phyloP scores from a whole-genome alignment of 1,140 invertebrate genomes.

The Drosophila takahashii region DNA sequence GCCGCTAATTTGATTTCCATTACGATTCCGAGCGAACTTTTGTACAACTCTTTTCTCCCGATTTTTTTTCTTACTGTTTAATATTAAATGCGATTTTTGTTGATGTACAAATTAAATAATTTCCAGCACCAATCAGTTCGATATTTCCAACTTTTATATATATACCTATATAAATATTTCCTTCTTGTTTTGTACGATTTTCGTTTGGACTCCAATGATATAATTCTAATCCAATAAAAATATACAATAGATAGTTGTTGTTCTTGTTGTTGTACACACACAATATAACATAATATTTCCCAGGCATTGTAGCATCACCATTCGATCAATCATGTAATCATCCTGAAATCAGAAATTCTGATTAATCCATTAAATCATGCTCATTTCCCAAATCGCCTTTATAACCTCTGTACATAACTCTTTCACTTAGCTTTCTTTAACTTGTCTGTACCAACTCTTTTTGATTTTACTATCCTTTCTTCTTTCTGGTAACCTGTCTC shows the following conservation, averaged over 20 bases:
- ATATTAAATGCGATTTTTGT: constrained; percentile 50
- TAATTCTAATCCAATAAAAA: constrained; percentile 73
- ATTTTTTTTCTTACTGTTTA: constrained; percentile 33
- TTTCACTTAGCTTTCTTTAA: constrained; percentile 42
- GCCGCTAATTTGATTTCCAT: constrained; percentile 68
- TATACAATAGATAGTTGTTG: constrained; percentile 81
- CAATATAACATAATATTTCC: constrained; percentile 26
- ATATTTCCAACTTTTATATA: constrained; percentile 40
- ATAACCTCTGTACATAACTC: constrained; percentile 24
- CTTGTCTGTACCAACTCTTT: constrained; percentile 20
- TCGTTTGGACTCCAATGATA: constrained; percentile 59
- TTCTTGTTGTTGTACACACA: constrained; percentile 82
- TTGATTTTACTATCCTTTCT: not conserved
- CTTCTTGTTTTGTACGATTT: constrained; percentile 39
- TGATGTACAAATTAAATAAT: constrained; percentile 71
- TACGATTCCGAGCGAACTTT: constrained; percentile 69
- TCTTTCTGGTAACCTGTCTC: constrained; percentile 44
- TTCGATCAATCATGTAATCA: constrained; percentile 18
- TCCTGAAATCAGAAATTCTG: not conserved
- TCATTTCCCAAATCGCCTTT: not conserved
- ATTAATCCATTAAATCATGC: constrained; percentile 11
- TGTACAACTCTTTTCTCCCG: constrained; percentile 58
- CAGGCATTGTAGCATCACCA: constrained; percentile 5
- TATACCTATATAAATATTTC: constrained; percentile 44
- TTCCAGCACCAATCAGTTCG: constrained; percentile 71